Evolutionary conservation across 2,888 invertebrate genomes (phyloP).

Genomic region (Tipula helvola): DNA sequence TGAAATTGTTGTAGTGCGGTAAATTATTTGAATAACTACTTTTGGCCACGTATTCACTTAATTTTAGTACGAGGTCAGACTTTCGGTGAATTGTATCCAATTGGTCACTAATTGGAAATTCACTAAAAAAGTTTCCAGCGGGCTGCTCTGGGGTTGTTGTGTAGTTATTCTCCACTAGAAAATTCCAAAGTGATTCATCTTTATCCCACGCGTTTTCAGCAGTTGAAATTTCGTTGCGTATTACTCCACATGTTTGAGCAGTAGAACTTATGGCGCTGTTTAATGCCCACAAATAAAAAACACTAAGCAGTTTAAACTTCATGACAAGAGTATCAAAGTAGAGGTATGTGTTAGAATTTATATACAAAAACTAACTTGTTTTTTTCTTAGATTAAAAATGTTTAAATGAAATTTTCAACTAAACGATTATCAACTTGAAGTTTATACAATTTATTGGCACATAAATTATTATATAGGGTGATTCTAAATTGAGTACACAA

Average conservation of each 20-base stretch:
- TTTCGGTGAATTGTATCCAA: neutral
- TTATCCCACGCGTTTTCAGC: neutral
- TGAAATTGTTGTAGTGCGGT: neutral
- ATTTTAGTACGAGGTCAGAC: neutral
- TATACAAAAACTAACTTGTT: neutral
- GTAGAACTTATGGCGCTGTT: neutral
- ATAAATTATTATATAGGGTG: too few relatives aligned
- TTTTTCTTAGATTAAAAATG: too few relatives aligned
- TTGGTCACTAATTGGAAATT: neutral
- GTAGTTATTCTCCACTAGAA: neutral
- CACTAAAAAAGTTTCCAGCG: neutral
- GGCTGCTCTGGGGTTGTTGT: neutral
- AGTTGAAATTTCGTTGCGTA: neutral
- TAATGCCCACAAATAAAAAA: neutral
- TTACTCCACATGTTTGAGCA: too few relatives aligned
- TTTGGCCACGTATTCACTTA: neutral
- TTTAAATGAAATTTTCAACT: too few relatives aligned
- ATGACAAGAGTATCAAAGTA: neutral
- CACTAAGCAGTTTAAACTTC: neutral
- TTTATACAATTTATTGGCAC: too few relatives aligned
- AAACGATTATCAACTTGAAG: too few relatives aligned
- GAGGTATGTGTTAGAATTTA: neutral
- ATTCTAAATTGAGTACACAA: too few relatives aligned
- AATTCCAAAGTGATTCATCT: neutral
- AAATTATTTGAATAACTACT: neutral